These are phyloP conservation scores for Drosophila miranda DNA, from an alignment of 1,140 invertebrate genomes.

Conservation along the genomic window DNA sequence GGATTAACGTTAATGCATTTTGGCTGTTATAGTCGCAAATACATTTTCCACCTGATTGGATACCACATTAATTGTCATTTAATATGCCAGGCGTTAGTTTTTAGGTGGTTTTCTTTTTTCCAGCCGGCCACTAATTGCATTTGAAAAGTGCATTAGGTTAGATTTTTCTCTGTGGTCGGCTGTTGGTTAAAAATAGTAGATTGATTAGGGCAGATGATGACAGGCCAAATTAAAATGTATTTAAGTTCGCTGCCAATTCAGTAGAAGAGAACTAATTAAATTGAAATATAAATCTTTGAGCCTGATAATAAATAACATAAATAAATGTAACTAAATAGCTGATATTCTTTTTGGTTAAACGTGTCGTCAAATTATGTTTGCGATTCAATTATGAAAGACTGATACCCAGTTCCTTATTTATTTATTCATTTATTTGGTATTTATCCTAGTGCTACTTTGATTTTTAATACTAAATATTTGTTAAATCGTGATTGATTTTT, in stretches of 20 bases:
- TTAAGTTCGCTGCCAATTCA: constrained; percentile 3
- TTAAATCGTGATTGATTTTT: too few relatives aligned
- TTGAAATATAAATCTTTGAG: too few relatives aligned
- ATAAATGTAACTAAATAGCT: too few relatives aligned
- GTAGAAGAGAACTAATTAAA: constrained; percentile 4
- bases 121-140: constrained; percentile 53
- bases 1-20: constrained; percentile 70
- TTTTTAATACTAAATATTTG: too few relatives aligned
- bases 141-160: constrained; percentile 65
- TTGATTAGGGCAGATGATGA: constrained; percentile 43
- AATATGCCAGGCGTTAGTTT: constrained; percentile 48
- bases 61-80: constrained; percentile 69
- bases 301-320: too few relatives aligned
- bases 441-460: too few relatives aligned
- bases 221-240: constrained; percentile 27
- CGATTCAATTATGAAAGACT: too few relatives aligned
- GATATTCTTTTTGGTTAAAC: too few relatives aligned
- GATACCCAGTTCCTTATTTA: too few relatives aligned
- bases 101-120: constrained; percentile 18
- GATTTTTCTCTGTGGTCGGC: constrained; percentile 21
- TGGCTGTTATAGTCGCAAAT: constrained; percentile 52
- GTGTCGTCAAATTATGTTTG: too few relatives aligned
- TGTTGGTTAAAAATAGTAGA: constrained; percentile 17
- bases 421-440: too few relatives aligned
- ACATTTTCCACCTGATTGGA: constrained; percentile 64